Base-by-base conservation (phyloP, 2,797 vertebrate species). In the Buceros bicornis region DNA sequence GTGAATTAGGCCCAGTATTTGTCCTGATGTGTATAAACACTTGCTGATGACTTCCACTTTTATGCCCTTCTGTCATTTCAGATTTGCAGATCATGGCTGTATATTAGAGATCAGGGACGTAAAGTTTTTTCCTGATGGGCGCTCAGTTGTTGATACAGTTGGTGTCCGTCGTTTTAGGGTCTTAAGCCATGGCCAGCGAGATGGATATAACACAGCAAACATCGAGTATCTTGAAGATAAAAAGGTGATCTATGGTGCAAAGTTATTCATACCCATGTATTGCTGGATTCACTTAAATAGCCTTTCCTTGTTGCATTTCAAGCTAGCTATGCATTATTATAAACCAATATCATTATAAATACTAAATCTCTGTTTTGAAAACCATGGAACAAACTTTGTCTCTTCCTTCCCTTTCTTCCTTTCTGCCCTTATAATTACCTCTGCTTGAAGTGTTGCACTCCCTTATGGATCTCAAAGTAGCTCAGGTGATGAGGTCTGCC, bases 141-240 rank as follows among this genome's bases (percentile, higher is more conserved):
- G 99, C 35, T 99, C 99, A 1, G 98, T 99, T 82, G 98, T 99
- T 67, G 99, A 99, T 97, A 99, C 99, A 40, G 97, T 99, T 54
- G 99, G 99, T 5, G 98, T 99, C 91, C 98, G 98, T 25, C 97
- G 98, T 94, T 99, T 99, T 95, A 98, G 98, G 92, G 99, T 99
- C 61, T 97, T 99, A 92, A 98, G 98, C 95, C 99, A 99, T 67
- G 98, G 98, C 45, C 99, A 99, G 71, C 98, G 99, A 97, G 99
- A 99, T 33, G 99, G 99, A 62, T 99, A 99, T 98, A 98, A 99
- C 97, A 99, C 99, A 2, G 99, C 98, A 35, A 99, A 99, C 97
- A 99, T 99, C 40, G 99, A 99, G 83, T 99, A 99, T 97, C 98
- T 99, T 95, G 98, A 99, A 97, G 99, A 99, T 97, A 98, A 98